Base-by-base conservation (phyloP, 1,140 invertebrate genomes). In the Reticulitermes speratus region DNA sequence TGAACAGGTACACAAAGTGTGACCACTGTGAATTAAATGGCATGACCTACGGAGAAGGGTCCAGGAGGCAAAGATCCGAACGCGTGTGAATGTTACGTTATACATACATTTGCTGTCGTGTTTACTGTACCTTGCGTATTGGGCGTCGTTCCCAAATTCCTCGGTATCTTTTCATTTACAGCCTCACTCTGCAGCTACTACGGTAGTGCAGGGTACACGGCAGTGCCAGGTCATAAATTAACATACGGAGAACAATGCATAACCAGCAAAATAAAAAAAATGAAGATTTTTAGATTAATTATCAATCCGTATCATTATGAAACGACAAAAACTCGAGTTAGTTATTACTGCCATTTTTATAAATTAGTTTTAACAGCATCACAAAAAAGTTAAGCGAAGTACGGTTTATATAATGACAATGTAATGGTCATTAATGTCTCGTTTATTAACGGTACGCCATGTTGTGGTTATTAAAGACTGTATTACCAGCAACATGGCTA, bases 281-380 rank as follows among this genome's bases (percentile, higher is more conserved):
- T 19, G 7, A 38, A 25, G n/a, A 30, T 75, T 75, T 75, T 75
- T 30, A 75, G 65, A 75, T 75, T 75, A 75, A 75, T 75, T 75
- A 75, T 75, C 65, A 75, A 25, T 2, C 65, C 9, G 25, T 75
- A n/a, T 30, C 65, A 75, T 75, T 75, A 75, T 30, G n/a, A 75
- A 75, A 25, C 65, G 65, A 75, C 65, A 75, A 75, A 75, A 75
- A 75, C 65, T 0, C 8, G 25, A 75, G 65, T 75, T 75, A 75
- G n/a, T 75, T 75, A 75, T 30, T n/a, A 25, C 65, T 30, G n/a
- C n/a, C 65, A 75, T 75, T 75, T 75, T 75, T 75, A 30, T 75
- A 75, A 75, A 75, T 75, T 75, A 75, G 65, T 75, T 75, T 75
- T 75, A 30, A 75, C 65, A 30, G 65, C 25, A 6, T 6, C 9